Evolutionary conservation across 2,797 vertebrate species (phyloP), one percentile per base, ranked within the genome.

Genomic region (Chloroceryle inda): DNA sequence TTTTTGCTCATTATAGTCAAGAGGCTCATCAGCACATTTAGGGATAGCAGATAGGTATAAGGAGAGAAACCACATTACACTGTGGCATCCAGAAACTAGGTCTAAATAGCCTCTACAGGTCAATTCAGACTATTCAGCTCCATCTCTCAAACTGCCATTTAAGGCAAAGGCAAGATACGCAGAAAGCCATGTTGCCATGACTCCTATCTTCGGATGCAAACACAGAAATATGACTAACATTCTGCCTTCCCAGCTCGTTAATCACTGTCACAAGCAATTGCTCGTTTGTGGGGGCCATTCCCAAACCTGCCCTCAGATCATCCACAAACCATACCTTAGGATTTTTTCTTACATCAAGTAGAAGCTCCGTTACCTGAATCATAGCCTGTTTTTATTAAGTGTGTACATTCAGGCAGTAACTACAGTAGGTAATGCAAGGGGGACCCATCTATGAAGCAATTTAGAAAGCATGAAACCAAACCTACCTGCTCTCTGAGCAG

Each of bases 261-360:
- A 59, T 55, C 35, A 50, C 24, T 27, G 21, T 40, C 59, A 80
- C n/a, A 80, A 79, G 2, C 1, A 55, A 27, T 1, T 37, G 27
- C 11, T 11, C 13, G 14, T 68, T 59, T 59, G 59, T 63, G 19
- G 2, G 7, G 8, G 11, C 42, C 33, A 29, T 35, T 93, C 27
- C 23, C 19, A 74, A 29, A 38, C 26, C 9, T 56, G 6, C 40
- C 22, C 12, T 71, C 42, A 85, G 56, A 62, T 38, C 10, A 74
- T 4, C 33, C 38, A 62, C 33, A 71, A 74, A 62, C 8, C 21
- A 82, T 62, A 74, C 17, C 2, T 47, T 29, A 56, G 37, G n/a
- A 52, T 20, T 69, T 27, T 27, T 87, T 8, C 24, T 87, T 22
- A 18, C 0, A 0, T 44, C 4, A 0, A 26, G 8, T 7, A 42